These are phyloP conservation scores for Dinothrombium tinctorium DNA, from an alignment of 1,140 invertebrate species.

Conservation along the genomic window DNA sequence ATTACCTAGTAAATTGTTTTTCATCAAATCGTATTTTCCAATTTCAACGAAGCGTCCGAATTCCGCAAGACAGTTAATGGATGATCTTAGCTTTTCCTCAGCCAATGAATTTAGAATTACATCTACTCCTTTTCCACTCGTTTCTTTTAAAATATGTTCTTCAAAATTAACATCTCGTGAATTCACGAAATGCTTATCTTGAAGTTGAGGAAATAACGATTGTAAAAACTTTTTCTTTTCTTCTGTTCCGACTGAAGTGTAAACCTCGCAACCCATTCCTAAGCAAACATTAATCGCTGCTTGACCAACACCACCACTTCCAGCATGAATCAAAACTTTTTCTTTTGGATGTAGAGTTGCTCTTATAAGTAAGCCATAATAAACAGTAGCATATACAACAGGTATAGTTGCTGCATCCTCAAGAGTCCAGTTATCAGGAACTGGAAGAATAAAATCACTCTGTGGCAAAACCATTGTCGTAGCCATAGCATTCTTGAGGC, in stretches of 20 bases:
- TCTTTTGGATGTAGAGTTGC: constrained; percentile 60
- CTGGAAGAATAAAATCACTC: constrained; percentile 58
- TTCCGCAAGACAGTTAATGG: constrained; percentile 58
- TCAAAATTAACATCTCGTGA: constrained; percentile 79
- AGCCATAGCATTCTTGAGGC: constrained; percentile 61
- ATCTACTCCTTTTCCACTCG: constrained; percentile 42
- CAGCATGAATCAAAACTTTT: constrained; percentile 71
- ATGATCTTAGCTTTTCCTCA: constrained; percentile 56
- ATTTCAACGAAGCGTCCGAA: constrained; percentile 89
- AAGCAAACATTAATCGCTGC: constrained; percentile 80
- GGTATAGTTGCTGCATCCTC: constrained; percentile 81
- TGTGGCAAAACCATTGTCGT: constrained; percentile 54
- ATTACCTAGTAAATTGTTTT: constrained; percentile 47
- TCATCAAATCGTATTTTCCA: constrained; percentile 82
- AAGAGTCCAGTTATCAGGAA: constrained; percentile 64
- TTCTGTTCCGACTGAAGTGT: constrained; percentile 55
- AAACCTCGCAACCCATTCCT: constrained; percentile 57
- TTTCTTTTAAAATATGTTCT: constrained; percentile 48
- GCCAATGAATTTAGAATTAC: constrained; percentile 39
- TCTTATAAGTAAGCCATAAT: constrained; percentile 57
- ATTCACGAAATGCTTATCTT: constrained; percentile 60
- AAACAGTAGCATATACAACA: constrained; percentile 75
- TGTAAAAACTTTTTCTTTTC: constrained; percentile 77
- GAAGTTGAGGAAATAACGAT: constrained; percentile 55
- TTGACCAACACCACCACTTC: constrained; percentile 83